phyloP scores from a whole-genome alignment of 2,797 vertebrate species.

The Petrocephalus sullivani region DNA sequence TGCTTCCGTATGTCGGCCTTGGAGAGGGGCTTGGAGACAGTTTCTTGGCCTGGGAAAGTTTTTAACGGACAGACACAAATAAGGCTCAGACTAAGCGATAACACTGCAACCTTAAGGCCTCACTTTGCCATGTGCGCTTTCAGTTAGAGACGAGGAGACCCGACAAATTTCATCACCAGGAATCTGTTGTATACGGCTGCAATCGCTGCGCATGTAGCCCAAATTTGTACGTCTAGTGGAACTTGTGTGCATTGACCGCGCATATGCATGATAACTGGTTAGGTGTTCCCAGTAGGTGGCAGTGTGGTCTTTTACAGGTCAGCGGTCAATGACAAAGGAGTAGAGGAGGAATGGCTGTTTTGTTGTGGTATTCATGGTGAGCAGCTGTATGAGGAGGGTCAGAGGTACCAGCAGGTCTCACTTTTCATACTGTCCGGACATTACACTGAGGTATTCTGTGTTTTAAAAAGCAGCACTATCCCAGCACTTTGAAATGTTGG shows the following conservation, averaged over 20 bases:
- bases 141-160: not conserved
- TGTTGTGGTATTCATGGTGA: not conserved
- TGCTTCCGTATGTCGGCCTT: constrained; percentile 81
- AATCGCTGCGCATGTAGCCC: not conserved
- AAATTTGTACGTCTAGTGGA: not conserved
- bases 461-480: not conserved
- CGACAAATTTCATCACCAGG: not conserved
- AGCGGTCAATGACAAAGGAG: not conserved
- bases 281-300: not conserved
- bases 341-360: not conserved
- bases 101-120: not conserved
- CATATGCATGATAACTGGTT: not conserved
- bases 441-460: not conserved
- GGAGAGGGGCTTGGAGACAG: constrained; percentile 73
- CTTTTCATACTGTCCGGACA: not conserved
- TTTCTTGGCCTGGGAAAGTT: constrained; percentile 63
- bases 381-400: not conserved
- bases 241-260: not conserved
- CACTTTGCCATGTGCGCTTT: not conserved
- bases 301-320: not conserved
- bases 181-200: not conserved
- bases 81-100: not conserved
- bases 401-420: not conserved
- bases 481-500: not conserved
- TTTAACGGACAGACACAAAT: not conserved